Conservation (phyloP, 2,113 vertebrate genomes). For the Rhombomys opimus region DNA sequence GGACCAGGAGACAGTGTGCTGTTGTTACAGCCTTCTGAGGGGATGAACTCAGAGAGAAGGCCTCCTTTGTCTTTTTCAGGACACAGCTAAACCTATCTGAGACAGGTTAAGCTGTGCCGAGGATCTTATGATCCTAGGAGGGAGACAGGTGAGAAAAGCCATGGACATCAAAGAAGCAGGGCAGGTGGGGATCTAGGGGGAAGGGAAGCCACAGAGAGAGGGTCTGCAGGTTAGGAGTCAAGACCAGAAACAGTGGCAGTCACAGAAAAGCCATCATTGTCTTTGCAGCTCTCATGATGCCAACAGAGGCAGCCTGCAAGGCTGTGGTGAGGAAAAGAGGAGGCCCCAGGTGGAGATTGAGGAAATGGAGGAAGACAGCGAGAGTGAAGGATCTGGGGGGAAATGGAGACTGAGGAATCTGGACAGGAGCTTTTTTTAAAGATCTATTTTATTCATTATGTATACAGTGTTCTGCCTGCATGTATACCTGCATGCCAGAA, state of each 20-base stretch:
- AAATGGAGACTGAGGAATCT: neutral
- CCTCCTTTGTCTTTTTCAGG: neutral
- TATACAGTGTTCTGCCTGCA: too few relatives aligned
- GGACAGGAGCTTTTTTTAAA: neutral
- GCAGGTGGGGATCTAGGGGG: neutral
- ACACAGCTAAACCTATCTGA: neutral
- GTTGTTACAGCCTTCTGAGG: neutral
- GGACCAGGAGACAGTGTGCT: neutral
- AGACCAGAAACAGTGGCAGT: neutral
- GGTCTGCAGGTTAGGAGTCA: neutral
- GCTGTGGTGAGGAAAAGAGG: too few relatives aligned
- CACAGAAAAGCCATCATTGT: fast-evolving
- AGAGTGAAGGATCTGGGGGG: neutral
- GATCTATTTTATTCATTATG: too few relatives aligned
- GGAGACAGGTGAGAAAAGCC: neutral
- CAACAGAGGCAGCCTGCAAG: neutral
- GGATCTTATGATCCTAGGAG: neutral
- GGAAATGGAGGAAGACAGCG: too few relatives aligned
- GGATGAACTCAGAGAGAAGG: neutral
- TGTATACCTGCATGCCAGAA: too few relatives aligned
- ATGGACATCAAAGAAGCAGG: neutral
- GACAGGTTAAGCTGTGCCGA: neutral
- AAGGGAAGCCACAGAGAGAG: neutral
- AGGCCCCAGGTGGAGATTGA: neutral
- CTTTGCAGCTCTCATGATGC: neutral